Conservation (phyloP, 2,888 invertebrate genomes). For the Ferdinandea cuprea region DNA sequence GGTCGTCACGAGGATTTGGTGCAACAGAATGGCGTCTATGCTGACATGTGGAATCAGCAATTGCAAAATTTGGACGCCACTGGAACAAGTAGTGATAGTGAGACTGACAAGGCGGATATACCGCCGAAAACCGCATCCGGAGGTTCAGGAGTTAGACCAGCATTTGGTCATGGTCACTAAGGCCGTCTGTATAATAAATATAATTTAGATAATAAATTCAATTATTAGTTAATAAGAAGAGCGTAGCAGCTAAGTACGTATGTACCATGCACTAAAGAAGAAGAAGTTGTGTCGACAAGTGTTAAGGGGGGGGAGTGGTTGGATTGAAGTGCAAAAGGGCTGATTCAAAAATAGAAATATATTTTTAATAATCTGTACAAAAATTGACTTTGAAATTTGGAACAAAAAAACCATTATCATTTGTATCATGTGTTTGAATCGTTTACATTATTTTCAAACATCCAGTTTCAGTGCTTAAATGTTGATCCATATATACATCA, state of each 20-base stretch:
- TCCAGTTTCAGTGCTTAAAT: no score
- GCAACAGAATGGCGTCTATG: conserved; percentile 89
- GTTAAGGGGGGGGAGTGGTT: not conserved
- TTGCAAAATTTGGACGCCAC: conserved; percentile 83
- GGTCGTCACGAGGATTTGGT: conserved; percentile 90
- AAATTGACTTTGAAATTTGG: not conserved
- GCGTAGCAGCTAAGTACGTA: conserved; percentile 3
- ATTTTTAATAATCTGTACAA: conserved; percentile 57
- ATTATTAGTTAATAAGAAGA: conserved; percentile 36
- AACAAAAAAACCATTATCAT: no score
- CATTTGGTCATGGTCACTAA: conserved; percentile 27
- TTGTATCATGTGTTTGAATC: no score
- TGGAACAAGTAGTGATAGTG: conserved; percentile 50
- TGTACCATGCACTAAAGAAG: no score
- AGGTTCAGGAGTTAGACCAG: conserved; percentile 15
- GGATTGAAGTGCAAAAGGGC: conserved; percentile 22
- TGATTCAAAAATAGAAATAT: conserved; percentile 42
- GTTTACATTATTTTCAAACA: no score
- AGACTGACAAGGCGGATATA: conserved; percentile 38
- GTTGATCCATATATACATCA: no score
- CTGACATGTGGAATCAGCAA: conserved; percentile 97
- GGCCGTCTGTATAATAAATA: conserved; percentile 13
- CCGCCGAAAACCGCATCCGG: conserved; percentile 9
- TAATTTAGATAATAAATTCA: conserved; percentile 51
- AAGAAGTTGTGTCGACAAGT: not conserved